These are phyloP conservation scores for Pelagia noctiluca DNA, from an alignment of 30 jellyfish, hydroid and myxozoan species.

Conservation along the genomic window DNA sequence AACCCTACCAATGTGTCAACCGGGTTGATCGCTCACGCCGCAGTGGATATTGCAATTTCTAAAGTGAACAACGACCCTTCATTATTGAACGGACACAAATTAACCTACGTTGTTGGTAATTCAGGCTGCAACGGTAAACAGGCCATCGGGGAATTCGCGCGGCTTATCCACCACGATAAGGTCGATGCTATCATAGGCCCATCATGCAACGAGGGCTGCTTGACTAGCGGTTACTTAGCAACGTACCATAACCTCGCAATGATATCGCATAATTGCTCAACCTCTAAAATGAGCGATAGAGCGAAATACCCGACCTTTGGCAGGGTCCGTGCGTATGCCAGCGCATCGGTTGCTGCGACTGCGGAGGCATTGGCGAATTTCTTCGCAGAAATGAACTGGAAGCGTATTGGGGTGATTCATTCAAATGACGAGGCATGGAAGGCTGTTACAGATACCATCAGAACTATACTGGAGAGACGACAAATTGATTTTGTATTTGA, in stretches of 20 bases:
- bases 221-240: constrained; percentile 67
- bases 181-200: constrained; percentile 83
- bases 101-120: constrained; percentile 43
- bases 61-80: constrained; percentile 22
- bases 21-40: constrained; percentile 26
- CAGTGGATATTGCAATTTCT: constrained; percentile 52
- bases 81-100: background rate
- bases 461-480: constrained; percentile 12
- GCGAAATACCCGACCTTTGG: constrained; percentile 79
- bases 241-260: constrained; percentile 58
- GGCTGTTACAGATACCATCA: constrained; percentile 46
- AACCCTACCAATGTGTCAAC: constrained; percentile 12
- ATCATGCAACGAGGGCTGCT: constrained; percentile 79
- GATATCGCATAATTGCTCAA: constrained; percentile 71
- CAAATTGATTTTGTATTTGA: constrained; percentile 29
- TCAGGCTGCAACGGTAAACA: constrained; percentile 67
- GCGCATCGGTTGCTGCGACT: constrained; percentile 57
- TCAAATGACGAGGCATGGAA: constrained; percentile 63
- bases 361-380: constrained; percentile 54
- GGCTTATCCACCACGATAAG: constrained; percentile 25
- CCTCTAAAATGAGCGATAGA: constrained; percentile 60
- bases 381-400: constrained; percentile 73
- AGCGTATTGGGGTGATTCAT: constrained; percentile 65
- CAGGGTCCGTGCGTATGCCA: constrained; percentile 81
- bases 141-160: constrained; percentile 65